These are phyloP conservation scores for Hippocampus abdominalis DNA, from an alignment of 2,113 vertebrate genomes.

Conservation along the genomic window DNA sequence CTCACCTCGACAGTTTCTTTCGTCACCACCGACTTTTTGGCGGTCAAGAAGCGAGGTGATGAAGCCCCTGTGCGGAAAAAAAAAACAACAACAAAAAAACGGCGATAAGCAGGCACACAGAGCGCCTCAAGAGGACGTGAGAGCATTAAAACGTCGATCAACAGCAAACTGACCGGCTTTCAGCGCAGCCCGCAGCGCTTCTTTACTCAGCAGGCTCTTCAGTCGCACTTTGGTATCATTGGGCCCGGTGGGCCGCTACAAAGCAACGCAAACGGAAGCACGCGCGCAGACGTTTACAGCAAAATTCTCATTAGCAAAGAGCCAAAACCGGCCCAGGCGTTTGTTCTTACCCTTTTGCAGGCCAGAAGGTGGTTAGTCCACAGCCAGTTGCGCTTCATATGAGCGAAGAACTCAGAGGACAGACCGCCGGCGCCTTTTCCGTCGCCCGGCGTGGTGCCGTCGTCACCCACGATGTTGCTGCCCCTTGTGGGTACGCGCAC, in stretches of 20 bases:
- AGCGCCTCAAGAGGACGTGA: background rate
- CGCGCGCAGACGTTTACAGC: background rate
- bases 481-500: conserved; percentile 74
- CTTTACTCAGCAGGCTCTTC: conserved; percentile 83
- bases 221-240: conserved; percentile 75
- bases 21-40: conserved; percentile 18
- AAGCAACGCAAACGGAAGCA: background rate
- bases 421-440: conserved; percentile 87
- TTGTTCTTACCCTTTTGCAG: conserved; percentile 67
- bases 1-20: conserved; percentile 41
- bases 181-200: conserved; percentile 68
- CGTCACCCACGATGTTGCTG: conserved; percentile 77
- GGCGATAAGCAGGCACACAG: background rate
- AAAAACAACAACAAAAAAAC: background rate
- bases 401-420: conserved; percentile 88
- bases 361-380: conserved; percentile 90
- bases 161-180: conserved; percentile 73
- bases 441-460: conserved; percentile 84
- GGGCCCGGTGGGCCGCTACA: conserved; percentile 43
- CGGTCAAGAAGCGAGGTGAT: conserved; percentile 28
- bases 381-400: conserved; percentile 95
- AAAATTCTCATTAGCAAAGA: background rate
- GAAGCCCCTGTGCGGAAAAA: conserved; percentile 18
- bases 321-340: too few relatives aligned
- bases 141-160: background rate